Evolutionary conservation across 2,888 invertebrate genomes (phyloP).

Genomic region (Agonopterix alstromeriana): DNA sequence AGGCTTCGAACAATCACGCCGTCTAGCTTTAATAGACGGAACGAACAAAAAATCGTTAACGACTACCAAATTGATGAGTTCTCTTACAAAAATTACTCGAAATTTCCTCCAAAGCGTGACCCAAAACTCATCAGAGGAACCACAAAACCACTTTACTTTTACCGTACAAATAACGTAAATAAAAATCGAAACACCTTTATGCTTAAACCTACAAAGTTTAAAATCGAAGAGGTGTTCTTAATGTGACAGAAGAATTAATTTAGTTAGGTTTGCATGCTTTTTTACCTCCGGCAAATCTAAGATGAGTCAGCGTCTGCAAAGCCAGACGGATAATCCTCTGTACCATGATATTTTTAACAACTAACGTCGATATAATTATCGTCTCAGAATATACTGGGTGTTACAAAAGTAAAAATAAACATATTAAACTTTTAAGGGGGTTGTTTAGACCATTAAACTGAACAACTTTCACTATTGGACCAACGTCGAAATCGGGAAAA

Average conservation of each 20-base stretch:
- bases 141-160: slow-evolving; percentile 6
- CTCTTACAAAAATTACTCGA: slow-evolving; percentile 49
- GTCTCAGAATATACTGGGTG: no score
- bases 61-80: slow-evolving; percentile 49
- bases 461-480: no score
- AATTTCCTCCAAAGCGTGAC: slow-evolving; percentile 36
- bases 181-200: slow-evolving; percentile 13
- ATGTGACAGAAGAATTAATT: slow-evolving; percentile 19
- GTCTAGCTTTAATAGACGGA: slow-evolving; percentile 5
- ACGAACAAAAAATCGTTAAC: slow-evolving; percentile 39
- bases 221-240: slow-evolving; percentile 19
- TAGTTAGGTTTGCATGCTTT: slow-evolving; percentile 20
- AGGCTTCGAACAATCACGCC: not conserved
- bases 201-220: slow-evolving; percentile 18
- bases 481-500: no score
- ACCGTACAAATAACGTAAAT: not conserved
- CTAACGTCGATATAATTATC: no score
- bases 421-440: no score
- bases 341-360: slow-evolving; percentile 14
- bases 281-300: slow-evolving; percentile 23
- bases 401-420: no score
- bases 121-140: slow-evolving; percentile 16
- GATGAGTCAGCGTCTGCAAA: slow-evolving; percentile 53
- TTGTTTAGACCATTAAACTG: no score
- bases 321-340: slow-evolving; percentile 32